Evolutionary conservation across 2,888 invertebrate genomes (phyloP).

Genomic region (Andrena marginata): DNA sequence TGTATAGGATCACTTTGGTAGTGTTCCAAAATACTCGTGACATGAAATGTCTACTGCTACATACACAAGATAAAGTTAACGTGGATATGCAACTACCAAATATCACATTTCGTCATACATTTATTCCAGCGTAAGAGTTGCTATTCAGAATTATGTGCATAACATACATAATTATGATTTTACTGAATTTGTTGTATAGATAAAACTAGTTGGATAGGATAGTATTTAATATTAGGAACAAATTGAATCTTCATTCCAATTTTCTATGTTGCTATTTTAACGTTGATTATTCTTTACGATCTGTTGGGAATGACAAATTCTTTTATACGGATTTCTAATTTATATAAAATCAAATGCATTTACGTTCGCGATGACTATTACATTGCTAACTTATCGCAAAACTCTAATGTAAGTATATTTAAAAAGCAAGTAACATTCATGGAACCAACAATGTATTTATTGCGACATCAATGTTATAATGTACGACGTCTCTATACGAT

Average conservation of each 20-base stretch:
- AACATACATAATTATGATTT: conserved; percentile 21
- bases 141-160: conserved; percentile 10
- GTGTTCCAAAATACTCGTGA: conserved; percentile 40
- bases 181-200: conserved; percentile 7
- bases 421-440: conserved; percentile 12
- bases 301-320: neutral
- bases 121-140: conserved; percentile 16
- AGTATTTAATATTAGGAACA: conserved; percentile 14
- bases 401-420: conserved; percentile 16
- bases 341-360: conserved; percentile 21
- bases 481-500: conserved; percentile 9
- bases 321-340: conserved; percentile 32
- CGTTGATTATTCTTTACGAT: neutral
- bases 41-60: conserved; percentile 31
- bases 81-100: conserved; percentile 14
- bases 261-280: conserved; percentile 16
- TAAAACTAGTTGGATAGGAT: conserved; percentile 9
- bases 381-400: neutral
- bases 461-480: conserved; percentile 7
- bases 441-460: conserved; percentile 18
- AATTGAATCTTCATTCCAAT: conserved; percentile 43
- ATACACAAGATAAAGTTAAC: conserved; percentile 7
- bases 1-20: neutral
- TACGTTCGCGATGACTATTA: conserved; percentile 16
- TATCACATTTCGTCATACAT: conserved; percentile 29